Conservation (phyloP, 2,888 invertebrate genomes). For the Diachrysia chrysitis region DNA sequence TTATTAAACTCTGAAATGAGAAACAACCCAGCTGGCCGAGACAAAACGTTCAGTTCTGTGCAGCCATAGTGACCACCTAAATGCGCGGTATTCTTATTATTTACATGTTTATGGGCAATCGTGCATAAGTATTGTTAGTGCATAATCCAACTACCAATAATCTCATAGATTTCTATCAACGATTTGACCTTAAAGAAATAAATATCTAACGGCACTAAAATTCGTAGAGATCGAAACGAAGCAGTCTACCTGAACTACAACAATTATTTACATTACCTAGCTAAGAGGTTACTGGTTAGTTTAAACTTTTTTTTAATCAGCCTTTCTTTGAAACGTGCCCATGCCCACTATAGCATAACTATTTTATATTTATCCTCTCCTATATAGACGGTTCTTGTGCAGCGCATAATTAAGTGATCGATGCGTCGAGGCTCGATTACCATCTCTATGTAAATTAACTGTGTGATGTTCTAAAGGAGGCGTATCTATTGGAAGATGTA, state of each 20-base stretch:
- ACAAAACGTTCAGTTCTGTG: neutral
- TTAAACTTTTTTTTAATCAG: slow-evolving; percentile 71
- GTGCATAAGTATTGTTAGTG: slow-evolving; percentile 57
- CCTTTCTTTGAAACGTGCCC: slow-evolving; percentile 67
- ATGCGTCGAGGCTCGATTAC: slow-evolving; percentile 16
- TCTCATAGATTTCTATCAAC: slow-evolving; percentile 56
- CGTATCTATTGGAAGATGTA: slow-evolving; percentile 34
- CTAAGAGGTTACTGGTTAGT: slow-evolving; percentile 65
- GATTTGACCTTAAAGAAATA: slow-evolving; percentile 58
- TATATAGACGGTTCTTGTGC: slow-evolving; percentile 7
- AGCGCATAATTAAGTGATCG: slow-evolving; percentile 11
- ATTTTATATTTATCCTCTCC: slow-evolving; percentile 4
- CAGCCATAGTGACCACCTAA: slow-evolving; percentile 6
- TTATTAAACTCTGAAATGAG: neutral
- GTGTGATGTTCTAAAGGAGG: slow-evolving; percentile 17
- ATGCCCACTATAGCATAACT: slow-evolving; percentile 18
- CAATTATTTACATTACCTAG: slow-evolving; percentile 75
- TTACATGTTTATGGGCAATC: slow-evolving; percentile 50
- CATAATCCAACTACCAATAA: slow-evolving; percentile 49
- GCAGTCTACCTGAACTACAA: slow-evolving; percentile 68
- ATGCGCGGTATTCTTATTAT: slow-evolving; percentile 35
- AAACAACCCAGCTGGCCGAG: neutral
- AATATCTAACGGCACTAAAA: slow-evolving; percentile 67
- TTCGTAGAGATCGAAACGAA: slow-evolving; percentile 68
- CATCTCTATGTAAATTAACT: slow-evolving; percentile 28